Percentiles rank a stretch among this genome's conserved stretches.
Conservation (phyloP, 2,797 vertebrate species). For the Cyprinodon diabolis region DNA sequence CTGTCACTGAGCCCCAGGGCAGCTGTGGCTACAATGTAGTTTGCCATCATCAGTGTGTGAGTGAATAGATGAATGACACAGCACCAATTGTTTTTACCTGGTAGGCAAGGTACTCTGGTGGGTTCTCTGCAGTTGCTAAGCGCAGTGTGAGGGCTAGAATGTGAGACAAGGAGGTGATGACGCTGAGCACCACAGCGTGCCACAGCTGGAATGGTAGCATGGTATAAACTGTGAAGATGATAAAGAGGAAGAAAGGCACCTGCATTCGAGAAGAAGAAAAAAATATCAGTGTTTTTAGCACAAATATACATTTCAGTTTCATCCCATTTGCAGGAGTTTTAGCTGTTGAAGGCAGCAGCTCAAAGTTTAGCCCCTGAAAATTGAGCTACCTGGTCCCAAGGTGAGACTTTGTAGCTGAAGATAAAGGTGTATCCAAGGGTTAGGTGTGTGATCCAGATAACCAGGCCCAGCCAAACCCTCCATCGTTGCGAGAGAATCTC, state of each 20-base stretch:
- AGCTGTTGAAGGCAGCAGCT: background rate
- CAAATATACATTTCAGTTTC: background rate
- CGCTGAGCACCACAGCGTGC: conserved; percentile 84
- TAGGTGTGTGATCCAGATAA: conserved; percentile 89
- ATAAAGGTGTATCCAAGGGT: conserved; percentile 88
- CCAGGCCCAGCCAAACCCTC: conserved; percentile 84
- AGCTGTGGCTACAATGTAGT: too few species aligned
- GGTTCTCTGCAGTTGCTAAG: conserved; percentile 26
- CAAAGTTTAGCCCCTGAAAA: background rate
- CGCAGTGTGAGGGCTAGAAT: conserved; percentile 81
- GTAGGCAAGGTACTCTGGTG: conserved; percentile 70
- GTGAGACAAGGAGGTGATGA: conserved; percentile 87
- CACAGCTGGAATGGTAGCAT: conserved; percentile 91
- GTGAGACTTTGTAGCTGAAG: conserved; percentile 69
- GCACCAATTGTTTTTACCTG: conserved; percentile 56
- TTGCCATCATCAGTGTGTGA: too few species aligned
- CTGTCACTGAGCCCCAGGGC: too few species aligned
- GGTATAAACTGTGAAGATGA: conserved; percentile 94
- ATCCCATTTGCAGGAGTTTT: background rate
- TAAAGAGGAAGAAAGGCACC: conserved; percentile 96
- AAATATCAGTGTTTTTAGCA: background rate
- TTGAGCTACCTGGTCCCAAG: conserved; percentile 90
- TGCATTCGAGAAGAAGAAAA: conserved; percentile 56
- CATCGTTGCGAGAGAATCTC: conserved; percentile 87
- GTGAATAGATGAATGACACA: too few species aligned